phyloP scores from a whole-genome alignment of 2,797 vertebrate genomes.

The Sebastolobus alascanus region DNA sequence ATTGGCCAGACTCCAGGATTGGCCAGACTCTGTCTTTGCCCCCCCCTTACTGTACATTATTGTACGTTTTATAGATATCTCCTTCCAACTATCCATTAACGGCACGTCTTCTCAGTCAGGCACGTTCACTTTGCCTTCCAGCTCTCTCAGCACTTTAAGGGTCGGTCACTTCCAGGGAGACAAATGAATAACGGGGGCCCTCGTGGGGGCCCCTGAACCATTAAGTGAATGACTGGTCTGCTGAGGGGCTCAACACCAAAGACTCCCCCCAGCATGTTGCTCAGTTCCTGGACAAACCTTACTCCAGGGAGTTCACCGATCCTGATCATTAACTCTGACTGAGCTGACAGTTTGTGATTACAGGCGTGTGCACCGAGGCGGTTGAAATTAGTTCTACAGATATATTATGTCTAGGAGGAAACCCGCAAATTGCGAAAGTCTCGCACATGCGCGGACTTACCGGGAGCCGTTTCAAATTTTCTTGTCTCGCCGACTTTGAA shows the following conservation, averaged over 20 bases:
- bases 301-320: background rate
- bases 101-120: background rate
- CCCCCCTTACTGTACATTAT: background rate
- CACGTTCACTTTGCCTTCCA: constrained; percentile 16
- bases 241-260: constrained; percentile 3
- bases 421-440: too few species aligned
- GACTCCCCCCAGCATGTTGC: background rate
- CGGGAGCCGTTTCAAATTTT: too few species aligned
- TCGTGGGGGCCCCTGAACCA: constrained; percentile 9
- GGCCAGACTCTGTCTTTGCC: background rate
- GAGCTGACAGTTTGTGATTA: background rate
- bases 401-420: too few species aligned
- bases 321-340: background rate
- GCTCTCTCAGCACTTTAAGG: constrained; percentile 60
- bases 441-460: too few species aligned
- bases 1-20: constrained; percentile 23
- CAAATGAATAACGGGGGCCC: constrained; percentile 20
- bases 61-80: constrained; percentile 37
- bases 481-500: too few species aligned
- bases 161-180: constrained; percentile 42
- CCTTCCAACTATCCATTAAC: constrained; percentile 52
- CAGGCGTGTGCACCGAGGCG: background rate
- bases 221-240: constrained; percentile 32
- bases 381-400: background rate
- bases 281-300: background rate